Base-by-base conservation (phyloP, 2,113 vertebrate genomes). In the Nannospalax galili region DNA sequence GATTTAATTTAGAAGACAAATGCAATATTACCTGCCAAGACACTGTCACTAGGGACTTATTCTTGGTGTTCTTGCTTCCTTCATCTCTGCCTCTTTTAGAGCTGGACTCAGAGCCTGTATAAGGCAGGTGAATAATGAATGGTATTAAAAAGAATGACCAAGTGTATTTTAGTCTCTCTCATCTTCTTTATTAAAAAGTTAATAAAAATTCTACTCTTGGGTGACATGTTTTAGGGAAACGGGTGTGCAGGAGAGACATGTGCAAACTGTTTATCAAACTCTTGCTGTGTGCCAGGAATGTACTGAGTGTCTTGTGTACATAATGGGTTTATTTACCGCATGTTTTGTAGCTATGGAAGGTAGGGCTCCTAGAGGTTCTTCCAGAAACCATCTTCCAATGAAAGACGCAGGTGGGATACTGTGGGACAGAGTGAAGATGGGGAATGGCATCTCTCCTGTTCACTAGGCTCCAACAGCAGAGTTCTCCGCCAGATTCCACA, bases 1-100 rank as follows among this genome's bases (percentile, higher is more conserved):
- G 88, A 84, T 40, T 82, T 84, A 58, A 94, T 96, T 95, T 93
- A 84, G 94, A 85, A 93, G 80, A 56, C 56, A 85, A 94, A 96
- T 26, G 26, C 65, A 77, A 24, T 85, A 91, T 79, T 48, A 85
- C 88, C 72, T 81, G 42, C 40, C 11, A 0, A 65, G 67, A 74
- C 7, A 8, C 70, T 48, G 7, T 45, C 81, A n/a, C 30, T 40
- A 35, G 48, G 72, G 90, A 52, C 88, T 96, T 79, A 42, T 24
- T 94, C n/a, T 84, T n/a, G 15, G 72, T 52, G 40, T 11, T 32
- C 24, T 7, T 60, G 45, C 70, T 60, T 82, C 78, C 37, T 81
- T 45, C 5, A 8, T 95, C 70, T 89, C 37, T 92, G 80, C 62
- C 87, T 90, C 5, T 52, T 90, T 89, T n/a, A 84, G 62, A 84